Conservation (phyloP, 2,888 invertebrate species). For the Neoascia interrupta region DNA sequence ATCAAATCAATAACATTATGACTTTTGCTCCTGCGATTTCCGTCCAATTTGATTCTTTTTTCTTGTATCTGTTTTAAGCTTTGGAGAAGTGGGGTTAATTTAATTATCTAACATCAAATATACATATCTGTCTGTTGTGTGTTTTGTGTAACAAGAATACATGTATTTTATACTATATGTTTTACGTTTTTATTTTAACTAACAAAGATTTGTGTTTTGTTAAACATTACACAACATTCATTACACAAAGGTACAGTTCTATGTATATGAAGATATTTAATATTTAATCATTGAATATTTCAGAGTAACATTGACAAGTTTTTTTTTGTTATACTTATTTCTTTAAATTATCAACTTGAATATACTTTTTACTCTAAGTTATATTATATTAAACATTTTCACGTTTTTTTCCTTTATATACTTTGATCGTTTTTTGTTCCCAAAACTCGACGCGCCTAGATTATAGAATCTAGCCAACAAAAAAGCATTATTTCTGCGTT, state of each 20-base stretch:
- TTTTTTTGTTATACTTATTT: too few relatives aligned
- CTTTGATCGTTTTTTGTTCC: constrained; percentile 4
- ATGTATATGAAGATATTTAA: constrained; percentile 6
- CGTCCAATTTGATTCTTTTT: too few relatives aligned
- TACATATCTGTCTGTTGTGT: constrained; percentile 34
- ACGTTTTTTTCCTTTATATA: not conserved
- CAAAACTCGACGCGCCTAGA: too few relatives aligned
- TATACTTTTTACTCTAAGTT: not conserved
- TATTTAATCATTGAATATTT: not conserved
- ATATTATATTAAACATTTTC: not conserved
- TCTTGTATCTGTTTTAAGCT: constrained; percentile 10
- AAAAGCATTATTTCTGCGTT: too few relatives aligned
- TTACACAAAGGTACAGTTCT: constrained; percentile 35
- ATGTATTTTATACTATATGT: constrained; percentile 14
- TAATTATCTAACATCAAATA: constrained; percentile 45
- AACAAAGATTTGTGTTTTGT: constrained; percentile 45
- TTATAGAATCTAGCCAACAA: not conserved
- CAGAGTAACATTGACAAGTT: too few relatives aligned
- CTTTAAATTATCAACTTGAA: too few relatives aligned
- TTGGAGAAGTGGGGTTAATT: constrained; percentile 9
- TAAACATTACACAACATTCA: constrained; percentile 50
- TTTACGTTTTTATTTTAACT: constrained; percentile 15
- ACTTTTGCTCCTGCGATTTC: constrained; percentile 16
- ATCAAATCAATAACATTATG: too few relatives aligned
- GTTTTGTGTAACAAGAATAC: constrained; percentile 30